A percentile compares a stretch with the other conserved stretches of the same genome.
Conservation (phyloP, 2,113 vertebrate genomes). For the Sturnira hondurensis region DNA sequence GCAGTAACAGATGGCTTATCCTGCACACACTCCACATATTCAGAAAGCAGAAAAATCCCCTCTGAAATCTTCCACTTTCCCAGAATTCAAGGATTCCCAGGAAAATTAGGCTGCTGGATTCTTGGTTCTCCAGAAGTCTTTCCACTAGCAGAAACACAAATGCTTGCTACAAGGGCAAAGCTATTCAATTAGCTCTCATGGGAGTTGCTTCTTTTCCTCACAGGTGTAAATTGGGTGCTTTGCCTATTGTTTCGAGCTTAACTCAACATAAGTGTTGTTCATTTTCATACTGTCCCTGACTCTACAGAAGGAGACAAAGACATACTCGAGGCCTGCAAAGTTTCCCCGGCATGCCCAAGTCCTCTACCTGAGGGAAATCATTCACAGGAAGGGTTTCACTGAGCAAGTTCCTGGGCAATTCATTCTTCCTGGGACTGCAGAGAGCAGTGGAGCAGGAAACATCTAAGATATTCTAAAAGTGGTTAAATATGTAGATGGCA, state of each 20-base stretch:
- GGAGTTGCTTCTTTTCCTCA: slow-evolving; percentile 60
- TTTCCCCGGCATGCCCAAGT: neutral
- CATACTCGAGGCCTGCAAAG: neutral
- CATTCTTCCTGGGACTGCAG: neutral
- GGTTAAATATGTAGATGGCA: neutral
- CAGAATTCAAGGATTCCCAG: slow-evolving; percentile 10
- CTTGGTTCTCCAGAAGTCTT: slow-evolving; percentile 35
- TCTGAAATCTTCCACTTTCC: neutral
- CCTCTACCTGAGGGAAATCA: slow-evolving; percentile 31
- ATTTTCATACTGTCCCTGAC: slow-evolving; percentile 27
- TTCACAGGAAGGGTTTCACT: neutral
- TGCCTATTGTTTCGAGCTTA: slow-evolving; percentile 60
- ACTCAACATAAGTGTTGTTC: slow-evolving; percentile 61
- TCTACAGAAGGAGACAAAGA: slow-evolving; percentile 20
- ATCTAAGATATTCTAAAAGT: neutral
- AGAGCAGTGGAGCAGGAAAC: neutral
- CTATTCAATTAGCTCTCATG: slow-evolving; percentile 64
- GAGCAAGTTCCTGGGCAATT: slow-evolving; percentile 2
- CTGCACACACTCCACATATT: neutral
- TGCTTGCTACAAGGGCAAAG: slow-evolving; percentile 40
- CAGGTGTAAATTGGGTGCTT: slow-evolving; percentile 64
- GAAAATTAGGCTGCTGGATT: slow-evolving; percentile 43
- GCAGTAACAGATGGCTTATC: neutral
- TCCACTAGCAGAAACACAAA: slow-evolving; percentile 40
- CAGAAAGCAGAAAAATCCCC: slow-evolving; percentile 25